Conservation (phyloP, 2,113 vertebrate species). For the Etia nguti region DNA sequence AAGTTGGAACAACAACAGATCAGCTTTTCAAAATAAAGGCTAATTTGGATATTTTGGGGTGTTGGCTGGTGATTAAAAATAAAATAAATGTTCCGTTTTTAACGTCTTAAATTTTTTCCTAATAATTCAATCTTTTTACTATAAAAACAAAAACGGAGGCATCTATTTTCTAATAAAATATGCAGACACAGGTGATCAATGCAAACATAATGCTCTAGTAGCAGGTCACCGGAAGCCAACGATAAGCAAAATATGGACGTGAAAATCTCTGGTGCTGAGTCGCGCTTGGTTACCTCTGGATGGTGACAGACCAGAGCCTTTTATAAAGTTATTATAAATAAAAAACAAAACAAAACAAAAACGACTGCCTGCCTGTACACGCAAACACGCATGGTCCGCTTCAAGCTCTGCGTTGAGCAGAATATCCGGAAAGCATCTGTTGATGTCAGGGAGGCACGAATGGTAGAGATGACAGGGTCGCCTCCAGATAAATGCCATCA, state of each 20-base stretch:
- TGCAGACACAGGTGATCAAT: not conserved
- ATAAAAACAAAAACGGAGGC: not conserved
- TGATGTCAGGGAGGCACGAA: conserved; percentile 33
- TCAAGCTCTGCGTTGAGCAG: not conserved
- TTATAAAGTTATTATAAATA: not conserved
- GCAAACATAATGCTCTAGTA: not conserved
- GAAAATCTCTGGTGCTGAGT: not conserved
- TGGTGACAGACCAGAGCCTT: not conserved
- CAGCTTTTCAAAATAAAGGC: not conserved
- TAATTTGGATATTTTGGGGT: not conserved
- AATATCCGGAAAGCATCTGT: conserved; percentile 44
- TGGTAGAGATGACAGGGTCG: conserved; percentile 54
- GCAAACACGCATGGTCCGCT: not conserved
- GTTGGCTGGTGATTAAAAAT: not conserved
- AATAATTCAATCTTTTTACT: not conserved
- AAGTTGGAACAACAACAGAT: not conserved
- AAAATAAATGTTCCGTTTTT: not conserved
- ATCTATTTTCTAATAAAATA: not conserved
- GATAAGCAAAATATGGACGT: not conserved
- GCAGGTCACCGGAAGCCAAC: not conserved
- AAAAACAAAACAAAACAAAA: not conserved
- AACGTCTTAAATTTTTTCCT: not conserved
- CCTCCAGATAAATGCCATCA: conserved; percentile 70
- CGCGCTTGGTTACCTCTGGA: not conserved
- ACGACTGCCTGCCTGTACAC: not conserved